phyloP scores from a whole-genome alignment of 2,113 vertebrate species.

The Paratilapia polleni region DNA sequence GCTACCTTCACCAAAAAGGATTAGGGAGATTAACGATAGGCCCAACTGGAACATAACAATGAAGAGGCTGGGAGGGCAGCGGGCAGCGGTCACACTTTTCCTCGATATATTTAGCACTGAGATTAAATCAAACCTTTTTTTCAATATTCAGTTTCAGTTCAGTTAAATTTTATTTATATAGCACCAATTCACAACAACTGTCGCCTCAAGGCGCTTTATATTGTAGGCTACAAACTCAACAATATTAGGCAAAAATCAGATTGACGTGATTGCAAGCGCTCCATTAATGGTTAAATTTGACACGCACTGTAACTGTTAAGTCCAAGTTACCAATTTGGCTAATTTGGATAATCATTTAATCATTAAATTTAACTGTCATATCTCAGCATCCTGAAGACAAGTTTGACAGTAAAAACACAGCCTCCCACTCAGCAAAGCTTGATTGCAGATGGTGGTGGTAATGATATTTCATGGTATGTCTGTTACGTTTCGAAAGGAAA shows the following conservation, averaged over 20 bases:
- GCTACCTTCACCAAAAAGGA: constrained; percentile 64
- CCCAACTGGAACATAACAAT: constrained; percentile 58
- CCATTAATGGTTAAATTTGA: constrained; percentile 31
- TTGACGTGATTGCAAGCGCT: constrained; percentile 51
- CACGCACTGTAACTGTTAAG: constrained; percentile 24
- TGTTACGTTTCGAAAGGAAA: constrained; percentile 64
- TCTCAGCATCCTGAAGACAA: constrained; percentile 51
- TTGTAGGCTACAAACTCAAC: too few relatives aligned
- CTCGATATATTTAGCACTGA: constrained; percentile 23
- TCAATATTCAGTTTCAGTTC: too few relatives aligned
- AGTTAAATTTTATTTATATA: too few relatives aligned
- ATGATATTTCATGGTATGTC: constrained; percentile 77
- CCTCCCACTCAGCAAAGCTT: constrained; percentile 57
- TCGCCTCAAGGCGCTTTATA: too few relatives aligned
- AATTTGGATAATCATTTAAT: constrained; percentile 73
- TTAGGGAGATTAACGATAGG: constrained; percentile 70
- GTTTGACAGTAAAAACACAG: constrained; percentile 67
- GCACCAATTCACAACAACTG: too few relatives aligned
- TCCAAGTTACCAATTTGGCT: constrained; percentile 55
- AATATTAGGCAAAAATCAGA: too few relatives aligned
- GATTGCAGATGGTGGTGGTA: constrained; percentile 64
- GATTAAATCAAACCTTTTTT: too few relatives aligned
- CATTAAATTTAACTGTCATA: constrained; percentile 68
- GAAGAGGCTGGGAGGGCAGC: constrained; percentile 17
- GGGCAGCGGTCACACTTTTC: neutral